Conservation (phyloP, 2,797 vertebrate species). For the Miichthys miiuy region DNA sequence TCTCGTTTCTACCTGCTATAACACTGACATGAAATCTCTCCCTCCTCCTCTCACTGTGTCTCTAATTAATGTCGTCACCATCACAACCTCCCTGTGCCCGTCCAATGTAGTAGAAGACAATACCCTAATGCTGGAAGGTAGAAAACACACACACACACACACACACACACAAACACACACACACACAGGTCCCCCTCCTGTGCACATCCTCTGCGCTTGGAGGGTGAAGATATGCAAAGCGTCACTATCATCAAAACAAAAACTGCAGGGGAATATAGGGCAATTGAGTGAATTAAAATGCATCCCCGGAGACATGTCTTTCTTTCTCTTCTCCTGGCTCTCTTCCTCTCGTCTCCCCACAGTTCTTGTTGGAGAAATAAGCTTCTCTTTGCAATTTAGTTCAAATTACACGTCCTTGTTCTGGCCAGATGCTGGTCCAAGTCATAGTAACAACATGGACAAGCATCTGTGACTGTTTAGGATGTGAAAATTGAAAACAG, state of each 20-base stretch:
- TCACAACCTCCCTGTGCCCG: conserved; percentile 56
- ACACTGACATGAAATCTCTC: conserved; percentile 15
- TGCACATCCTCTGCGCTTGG: conserved; percentile 77
- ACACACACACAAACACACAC: conserved; percentile 45
- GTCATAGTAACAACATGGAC: conserved; percentile 29
- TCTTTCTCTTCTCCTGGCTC: conserved; percentile 72
- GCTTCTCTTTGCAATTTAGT: conserved; percentile 44
- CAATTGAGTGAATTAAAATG: conserved; percentile 87
- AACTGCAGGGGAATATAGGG: conserved; percentile 86
- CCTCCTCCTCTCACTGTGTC: conserved; percentile 26
- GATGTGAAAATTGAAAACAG: conserved; percentile 39
- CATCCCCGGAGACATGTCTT: conserved; percentile 80
- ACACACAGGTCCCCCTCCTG: conserved; percentile 69
- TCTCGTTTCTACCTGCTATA: conserved; percentile 19
- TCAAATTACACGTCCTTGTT: conserved; percentile 45
- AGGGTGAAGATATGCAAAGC: conserved; percentile 86
- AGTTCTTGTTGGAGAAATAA: conserved; percentile 52
- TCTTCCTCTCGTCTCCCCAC: conserved; percentile 54
- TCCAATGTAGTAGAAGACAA: conserved; percentile 59
- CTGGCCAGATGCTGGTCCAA: conserved; percentile 54
- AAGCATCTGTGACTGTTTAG: conserved; percentile 42
- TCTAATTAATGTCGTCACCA: conserved; percentile 64
- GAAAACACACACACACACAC: conserved; percentile 40
- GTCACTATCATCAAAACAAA: conserved; percentile 85
- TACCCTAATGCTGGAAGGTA: conserved; percentile 66